Base-by-base conservation (phyloP, 2,113 vertebrate species). In the Caretta caretta region DNA sequence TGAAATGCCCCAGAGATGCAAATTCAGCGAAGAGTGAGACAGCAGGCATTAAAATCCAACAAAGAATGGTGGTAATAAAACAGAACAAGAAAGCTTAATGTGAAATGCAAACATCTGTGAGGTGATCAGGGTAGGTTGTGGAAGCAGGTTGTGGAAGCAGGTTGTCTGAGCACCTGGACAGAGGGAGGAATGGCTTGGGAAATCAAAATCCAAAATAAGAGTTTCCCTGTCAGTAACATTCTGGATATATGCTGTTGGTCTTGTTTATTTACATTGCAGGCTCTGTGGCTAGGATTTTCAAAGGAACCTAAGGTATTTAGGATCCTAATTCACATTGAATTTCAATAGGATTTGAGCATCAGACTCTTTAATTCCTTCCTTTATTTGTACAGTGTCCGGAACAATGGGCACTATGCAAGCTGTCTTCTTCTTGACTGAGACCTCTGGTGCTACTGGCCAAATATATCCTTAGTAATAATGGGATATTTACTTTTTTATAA, bases 51-150 rank as follows among this genome's bases (percentile, higher is more conserved):
- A 48, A 78, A 48, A 78, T 78, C 24, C 5, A 75, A 42, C n/a
- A 48, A 59, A 24, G 84, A 91, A 12, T 2, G 48, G 7, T 81
- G 57, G 49, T 82, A 69, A 89, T 2, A 6, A 35, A 83, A 42
- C 11, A 65, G 29, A 42, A 29, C n/a, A 5, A 31, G 56, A 53
- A 16, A 51, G 27, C 5, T 69, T 93, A 53, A 75, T 51, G 3
- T 82, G n/a, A 59, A 85, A 49, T 4, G 8, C 84, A 42, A 92
- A 35, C 50, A 92, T 88, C 48, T 1, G 0, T 10, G 81, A 69
- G 1, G 0, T 54, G 46, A 14, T 57, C 12, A 46, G 29, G 62
- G 81, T n/a, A n/a, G n/a, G n/a, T n/a, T n/a, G n/a, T 69, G 0
- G 2, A 90, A 53, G 87, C 78, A 0, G 46, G 13, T 85, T 53